Evolutionary conservation across 2,888 invertebrate genomes (phyloP).

Genomic region (Eilema caniola): DNA sequence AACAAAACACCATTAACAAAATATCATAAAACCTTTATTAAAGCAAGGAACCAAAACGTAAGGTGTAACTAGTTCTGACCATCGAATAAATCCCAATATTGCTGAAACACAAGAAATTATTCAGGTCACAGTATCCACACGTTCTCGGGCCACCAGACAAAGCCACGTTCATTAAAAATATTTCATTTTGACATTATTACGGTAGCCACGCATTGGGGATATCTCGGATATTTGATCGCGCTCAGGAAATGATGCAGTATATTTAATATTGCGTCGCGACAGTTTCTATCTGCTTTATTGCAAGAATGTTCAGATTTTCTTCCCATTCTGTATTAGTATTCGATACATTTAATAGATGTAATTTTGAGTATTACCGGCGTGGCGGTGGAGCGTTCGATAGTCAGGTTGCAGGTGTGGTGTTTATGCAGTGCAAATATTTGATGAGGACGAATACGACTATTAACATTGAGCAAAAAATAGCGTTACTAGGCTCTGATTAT

Average conservation of each 20-base stretch:
- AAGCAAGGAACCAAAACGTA: slow-evolving; percentile 2
- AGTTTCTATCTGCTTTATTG: slow-evolving; percentile 27
- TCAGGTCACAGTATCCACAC: slow-evolving; percentile 46
- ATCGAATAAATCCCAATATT: slow-evolving; percentile 41
- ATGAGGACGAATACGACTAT: not conserved
- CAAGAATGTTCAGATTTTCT: slow-evolving; percentile 18
- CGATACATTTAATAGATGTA: not conserved
- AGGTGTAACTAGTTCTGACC: slow-evolving; percentile 12
- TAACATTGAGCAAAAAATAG: not conserved
- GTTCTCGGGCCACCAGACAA: slow-evolving; percentile 36
- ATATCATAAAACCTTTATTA: not conserved
- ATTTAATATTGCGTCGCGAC: slow-evolving; percentile 38
- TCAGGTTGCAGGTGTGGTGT: not conserved
- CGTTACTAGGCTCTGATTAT: too few species aligned
- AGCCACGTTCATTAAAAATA: slow-evolving; percentile 55
- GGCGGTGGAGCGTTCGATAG: not conserved
- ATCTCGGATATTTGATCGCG: slow-evolving; percentile 47
- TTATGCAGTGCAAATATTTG: too few species aligned
- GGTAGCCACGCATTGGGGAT: slow-evolving; percentile 36
- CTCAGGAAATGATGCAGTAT: slow-evolving; percentile 39
- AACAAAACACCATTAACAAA: not conserved
- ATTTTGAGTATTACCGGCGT: not conserved
- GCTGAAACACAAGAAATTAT: slow-evolving; percentile 45
- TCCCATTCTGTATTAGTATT: not conserved
- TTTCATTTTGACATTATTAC: slow-evolving; percentile 55